Evolutionary conservation across 2,888 invertebrate species (phyloP), one percentile per base, ranked within the genome.

Genomic region (Hesperia comma): DNA sequence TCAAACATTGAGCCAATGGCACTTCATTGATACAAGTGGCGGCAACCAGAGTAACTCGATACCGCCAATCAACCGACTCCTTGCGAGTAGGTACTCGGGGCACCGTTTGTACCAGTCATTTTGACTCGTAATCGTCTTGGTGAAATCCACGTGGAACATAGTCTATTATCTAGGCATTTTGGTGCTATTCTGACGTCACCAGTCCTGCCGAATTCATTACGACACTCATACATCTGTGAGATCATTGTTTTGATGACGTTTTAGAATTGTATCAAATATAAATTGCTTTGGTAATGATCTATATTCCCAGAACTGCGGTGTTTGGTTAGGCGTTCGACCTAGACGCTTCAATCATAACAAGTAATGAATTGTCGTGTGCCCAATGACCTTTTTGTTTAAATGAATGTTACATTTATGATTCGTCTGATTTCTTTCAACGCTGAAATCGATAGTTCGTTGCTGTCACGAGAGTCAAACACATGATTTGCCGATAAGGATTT

Each of bases 1-100:
- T 90, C 88, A 89, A 87, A 87, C 86, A 90, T 87, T 86, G 85
- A 86, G 79, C 87, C 86, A 90, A 88, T 87, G 77, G 85, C 86
- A 85, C 85, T 83, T 83, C 88, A 88, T 88, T 90, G 90, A 88
- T 87, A 84, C 87, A 88, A 88, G 86, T 90, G 87, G 87, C 85
- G 83, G 83, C 82, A 82, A 83, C 67, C 81, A 76, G 71, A 79
- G 87, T 81, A 89, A 89, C 85, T 79, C 77, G 82, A 90, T 85
- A 85, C 77, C 77, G 74, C 85, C 85, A 89, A 90, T 90, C 85
- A 86, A 79, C 77, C 71, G 76, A 12, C 51, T 33, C 54, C 40
- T 33, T 15, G 41, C 51, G 43, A 58, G 43, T 60, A 49, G 8
- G 26, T 33, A 46, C 46, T 33, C n/a, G 61, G 37, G 61, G 61